Conservation (phyloP, 2,888 invertebrate genomes). For the Teleiodes luculella region DNA sequence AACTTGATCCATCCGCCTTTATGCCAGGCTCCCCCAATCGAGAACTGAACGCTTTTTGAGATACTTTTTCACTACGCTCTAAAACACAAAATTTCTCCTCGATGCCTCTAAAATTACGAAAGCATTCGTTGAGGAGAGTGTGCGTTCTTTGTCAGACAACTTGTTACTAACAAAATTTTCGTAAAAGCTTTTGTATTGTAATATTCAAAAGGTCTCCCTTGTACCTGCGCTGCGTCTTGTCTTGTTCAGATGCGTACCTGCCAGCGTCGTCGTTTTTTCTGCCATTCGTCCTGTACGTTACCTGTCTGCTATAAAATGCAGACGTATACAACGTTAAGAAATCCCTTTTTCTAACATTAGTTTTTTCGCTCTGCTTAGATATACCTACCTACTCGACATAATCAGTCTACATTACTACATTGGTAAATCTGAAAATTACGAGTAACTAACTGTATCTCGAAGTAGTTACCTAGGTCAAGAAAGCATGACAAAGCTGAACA, state of each 20-base stretch:
- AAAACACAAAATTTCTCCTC: conserved; percentile 23
- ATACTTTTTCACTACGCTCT: conserved; percentile 27
- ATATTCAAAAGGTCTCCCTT: conserved; percentile 3
- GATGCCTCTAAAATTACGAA: conserved; percentile 17
- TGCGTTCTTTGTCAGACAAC: not conserved
- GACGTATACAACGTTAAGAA: not conserved
- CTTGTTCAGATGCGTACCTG: conserved; percentile 12
- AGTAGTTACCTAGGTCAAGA: conserved; percentile 40
- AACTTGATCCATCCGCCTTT: conserved; percentile 49
- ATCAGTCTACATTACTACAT: no score
- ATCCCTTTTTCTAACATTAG: not conserved
- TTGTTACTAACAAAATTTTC: not conserved
- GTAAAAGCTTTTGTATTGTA: conserved; percentile 8
- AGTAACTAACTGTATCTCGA: not conserved
- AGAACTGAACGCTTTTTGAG: conserved; percentile 35
- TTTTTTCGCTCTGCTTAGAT: not conserved
- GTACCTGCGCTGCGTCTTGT: conserved; percentile 8
- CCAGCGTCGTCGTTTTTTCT: conserved; percentile 4
- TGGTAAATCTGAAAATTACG: no score
- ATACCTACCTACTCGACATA: no score
- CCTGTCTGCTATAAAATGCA: conserved; percentile 7
- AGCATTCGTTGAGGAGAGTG: conserved; percentile 1
- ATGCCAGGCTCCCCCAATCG: conserved; percentile 28
- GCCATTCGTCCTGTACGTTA: not conserved
- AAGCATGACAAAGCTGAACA: conserved; percentile 37